These are phyloP conservation scores for Ommatoiulus sabulosus DNA, from an alignment of 2,888 invertebrate genomes.

Conservation along the genomic window DNA sequence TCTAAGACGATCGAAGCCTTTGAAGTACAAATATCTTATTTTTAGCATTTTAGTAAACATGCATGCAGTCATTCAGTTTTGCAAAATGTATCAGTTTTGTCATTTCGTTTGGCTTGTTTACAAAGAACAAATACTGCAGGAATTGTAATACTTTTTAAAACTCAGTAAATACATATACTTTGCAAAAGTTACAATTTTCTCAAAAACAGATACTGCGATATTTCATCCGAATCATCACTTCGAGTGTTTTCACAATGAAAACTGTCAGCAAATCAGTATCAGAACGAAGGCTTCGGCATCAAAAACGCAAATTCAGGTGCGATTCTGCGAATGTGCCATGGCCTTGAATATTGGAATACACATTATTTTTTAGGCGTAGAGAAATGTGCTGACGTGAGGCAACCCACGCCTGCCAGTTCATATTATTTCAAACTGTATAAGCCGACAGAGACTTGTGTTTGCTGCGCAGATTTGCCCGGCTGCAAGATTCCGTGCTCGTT, in stretches of 20 bases:
- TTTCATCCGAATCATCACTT: too few species aligned
- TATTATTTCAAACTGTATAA: neutral
- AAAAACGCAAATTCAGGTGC: neutral
- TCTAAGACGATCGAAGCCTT: neutral
- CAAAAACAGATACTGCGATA: too few species aligned
- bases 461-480: neutral
- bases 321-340: neutral
- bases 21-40: neutral
- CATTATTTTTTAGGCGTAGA: neutral
- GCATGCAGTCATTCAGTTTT: too few species aligned
- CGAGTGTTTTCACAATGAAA: too few species aligned
- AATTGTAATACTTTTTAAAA: too few species aligned
- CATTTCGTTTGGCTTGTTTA: too few species aligned
- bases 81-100: too few species aligned
- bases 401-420: neutral
- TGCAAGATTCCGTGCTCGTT: neutral
- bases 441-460: neutral
- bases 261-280: neutral
- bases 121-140: too few species aligned
- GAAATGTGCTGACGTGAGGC: neutral
- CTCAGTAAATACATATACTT: too few species aligned
- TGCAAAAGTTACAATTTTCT: too few species aligned
- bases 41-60: too few species aligned
- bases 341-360: conserved; percentile 19
- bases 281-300: neutral